Evolutionary conservation across 2,888 invertebrate species (phyloP).

Genomic region (Geophilus truncorum): DNA sequence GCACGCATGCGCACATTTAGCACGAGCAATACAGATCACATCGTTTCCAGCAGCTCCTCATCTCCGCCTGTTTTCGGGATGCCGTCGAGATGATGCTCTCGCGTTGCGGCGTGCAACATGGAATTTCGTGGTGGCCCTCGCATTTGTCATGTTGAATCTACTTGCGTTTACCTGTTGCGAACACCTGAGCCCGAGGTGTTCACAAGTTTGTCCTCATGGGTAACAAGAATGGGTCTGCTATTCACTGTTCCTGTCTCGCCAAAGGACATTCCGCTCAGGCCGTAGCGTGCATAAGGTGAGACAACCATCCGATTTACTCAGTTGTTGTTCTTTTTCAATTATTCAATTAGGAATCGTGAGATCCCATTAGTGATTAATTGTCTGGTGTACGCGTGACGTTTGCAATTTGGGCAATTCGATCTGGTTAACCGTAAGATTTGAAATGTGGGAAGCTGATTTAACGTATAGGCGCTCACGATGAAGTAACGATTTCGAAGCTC

Average conservation of each 20-base stretch:
- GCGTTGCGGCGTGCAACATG: neutral
- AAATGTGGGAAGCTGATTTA: neutral
- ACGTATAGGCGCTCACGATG: no score
- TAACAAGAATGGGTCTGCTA: neutral
- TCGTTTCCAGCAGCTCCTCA: neutral
- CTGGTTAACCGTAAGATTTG: neutral
- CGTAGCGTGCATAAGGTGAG: neutral
- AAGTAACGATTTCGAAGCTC: no score
- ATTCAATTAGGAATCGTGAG: neutral
- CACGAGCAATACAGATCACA: neutral
- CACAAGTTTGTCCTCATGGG: neutral
- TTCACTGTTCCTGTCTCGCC: constrained; percentile 5
- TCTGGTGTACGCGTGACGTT: neutral
- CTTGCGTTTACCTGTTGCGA: neutral
- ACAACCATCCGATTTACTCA: no score
- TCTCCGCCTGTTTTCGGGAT: neutral
- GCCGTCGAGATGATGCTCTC: neutral
- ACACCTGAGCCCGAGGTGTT: neutral
- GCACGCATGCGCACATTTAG: constrained; percentile 3
- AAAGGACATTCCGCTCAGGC: constrained; percentile 2
- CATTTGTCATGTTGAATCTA: neutral
- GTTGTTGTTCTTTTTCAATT: neutral
- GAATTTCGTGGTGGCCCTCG: neutral
- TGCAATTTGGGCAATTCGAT: neutral
- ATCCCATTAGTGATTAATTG: neutral